Conservation (phyloP, 1,140 invertebrate species). For the Bombus picipes region DNA sequence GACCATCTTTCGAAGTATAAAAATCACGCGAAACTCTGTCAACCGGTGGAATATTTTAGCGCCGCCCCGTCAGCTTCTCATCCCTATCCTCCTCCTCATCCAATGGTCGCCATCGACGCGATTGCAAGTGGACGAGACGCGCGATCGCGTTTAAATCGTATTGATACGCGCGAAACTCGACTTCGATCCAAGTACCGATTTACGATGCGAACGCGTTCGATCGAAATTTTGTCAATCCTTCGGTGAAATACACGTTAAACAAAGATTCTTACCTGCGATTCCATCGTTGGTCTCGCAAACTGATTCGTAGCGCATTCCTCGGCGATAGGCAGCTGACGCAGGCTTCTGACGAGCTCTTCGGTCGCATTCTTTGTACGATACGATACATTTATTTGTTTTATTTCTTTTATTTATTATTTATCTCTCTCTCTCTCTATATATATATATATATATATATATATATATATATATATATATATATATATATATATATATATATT, state of each 20-base stretch:
- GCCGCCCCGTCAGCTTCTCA: conserved; percentile 11
- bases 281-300: background rate
- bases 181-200: background rate
- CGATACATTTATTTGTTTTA: background rate
- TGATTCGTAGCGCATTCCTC: conserved; percentile 18
- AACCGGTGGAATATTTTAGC: background rate
- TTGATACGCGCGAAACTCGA: background rate
- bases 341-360: conserved; percentile 24
- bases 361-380: conserved; percentile 9
- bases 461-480: no score
- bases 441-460: no score
- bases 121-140: background rate
- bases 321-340: conserved; percentile 49
- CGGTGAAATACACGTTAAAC: background rate
- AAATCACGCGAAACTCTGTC: background rate
- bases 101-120: background rate
- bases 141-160: background rate
- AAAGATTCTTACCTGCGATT: conserved; percentile 37
- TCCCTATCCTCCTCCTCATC: conserved; percentile 52
- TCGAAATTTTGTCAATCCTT: background rate
- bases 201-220: background rate
- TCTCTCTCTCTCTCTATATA: no score
- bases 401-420: no score
- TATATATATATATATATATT: no score
- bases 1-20: background rate